These are phyloP conservation scores for Campylomormyrus tamandua DNA, from an alignment of 2,113 vertebrate species.

Conservation along the genomic window DNA sequence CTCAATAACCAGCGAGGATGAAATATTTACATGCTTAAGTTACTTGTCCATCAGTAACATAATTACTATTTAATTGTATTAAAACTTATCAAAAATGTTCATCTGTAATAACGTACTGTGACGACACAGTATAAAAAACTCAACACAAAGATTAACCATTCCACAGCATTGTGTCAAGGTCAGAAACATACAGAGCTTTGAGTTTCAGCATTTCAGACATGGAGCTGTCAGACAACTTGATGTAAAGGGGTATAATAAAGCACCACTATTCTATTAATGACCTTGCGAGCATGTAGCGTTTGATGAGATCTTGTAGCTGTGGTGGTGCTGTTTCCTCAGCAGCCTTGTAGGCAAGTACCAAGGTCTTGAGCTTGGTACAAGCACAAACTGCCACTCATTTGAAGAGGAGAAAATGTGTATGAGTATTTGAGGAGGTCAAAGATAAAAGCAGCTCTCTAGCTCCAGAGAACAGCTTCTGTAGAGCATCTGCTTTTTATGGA, in stretches of 20 bases:
- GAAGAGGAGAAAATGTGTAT: not conserved
- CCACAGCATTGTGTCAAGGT: not conserved
- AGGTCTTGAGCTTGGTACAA: not conserved
- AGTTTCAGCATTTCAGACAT: not conserved
- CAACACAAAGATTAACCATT: not conserved
- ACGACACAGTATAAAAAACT: not conserved
- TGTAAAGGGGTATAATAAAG: not conserved
- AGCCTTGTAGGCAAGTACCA: not conserved
- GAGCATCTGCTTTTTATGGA: not conserved
- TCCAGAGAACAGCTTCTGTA: not conserved
- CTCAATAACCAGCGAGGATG: not conserved
- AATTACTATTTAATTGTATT: not conserved
- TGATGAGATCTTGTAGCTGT: not conserved
- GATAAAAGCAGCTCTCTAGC: not conserved
- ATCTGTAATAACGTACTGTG: not conserved
- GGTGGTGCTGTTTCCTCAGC: not conserved
- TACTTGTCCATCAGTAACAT: not conserved
- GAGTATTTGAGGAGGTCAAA: not conserved
- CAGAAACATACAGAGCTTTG: not conserved
- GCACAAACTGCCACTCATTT: not conserved
- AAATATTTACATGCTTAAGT: not conserved
- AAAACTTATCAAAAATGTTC: not conserved
- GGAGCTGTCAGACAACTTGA: not conserved
- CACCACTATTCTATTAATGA: not conserved
- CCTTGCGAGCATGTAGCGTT: not conserved